phyloP scores from a whole-genome alignment of 2,888 invertebrate species.

The Apoderus coryli region DNA sequence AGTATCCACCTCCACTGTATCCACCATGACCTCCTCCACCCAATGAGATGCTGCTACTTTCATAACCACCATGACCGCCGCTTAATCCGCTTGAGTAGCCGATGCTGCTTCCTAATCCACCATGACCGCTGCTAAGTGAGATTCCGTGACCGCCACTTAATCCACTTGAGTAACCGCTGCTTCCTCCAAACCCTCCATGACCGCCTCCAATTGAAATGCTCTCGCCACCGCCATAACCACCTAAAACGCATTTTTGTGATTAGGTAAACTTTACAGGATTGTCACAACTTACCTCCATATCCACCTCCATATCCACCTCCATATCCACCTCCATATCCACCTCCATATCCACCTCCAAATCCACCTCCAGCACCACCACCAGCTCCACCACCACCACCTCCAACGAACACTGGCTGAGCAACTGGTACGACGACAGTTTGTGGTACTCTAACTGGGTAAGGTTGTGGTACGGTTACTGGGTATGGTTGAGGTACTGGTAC shows the following conservation, averaged over 20 bases:
- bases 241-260: no score
- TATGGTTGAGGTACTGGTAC: slow-evolving; percentile 39
- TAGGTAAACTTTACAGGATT: no score
- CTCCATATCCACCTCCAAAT: slow-evolving; percentile 13
- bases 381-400: slow-evolving; percentile 20
- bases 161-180: no score
- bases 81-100: slow-evolving; percentile 3
- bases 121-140: no score
- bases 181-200: no score
- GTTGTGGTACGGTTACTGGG: slow-evolving; percentile 40
- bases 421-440: slow-evolving; percentile 23
- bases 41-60: slow-evolving; percentile 8
- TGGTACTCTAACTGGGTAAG: slow-evolving; percentile 31
- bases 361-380: slow-evolving; percentile 17
- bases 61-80: slow-evolving; percentile 8
- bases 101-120: slow-evolving; percentile 5
- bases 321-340: slow-evolving; percentile 13
- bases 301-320: slow-evolving; percentile 10
- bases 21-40: no score
- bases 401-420: slow-evolving; percentile 20
- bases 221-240: no score
- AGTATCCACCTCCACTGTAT: no score
- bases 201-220: no score
- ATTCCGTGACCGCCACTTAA: no score
- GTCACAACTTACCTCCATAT: no score